phyloP scores from a whole-genome alignment of 2,888 invertebrate species.

The Acrobasis suavella region DNA sequence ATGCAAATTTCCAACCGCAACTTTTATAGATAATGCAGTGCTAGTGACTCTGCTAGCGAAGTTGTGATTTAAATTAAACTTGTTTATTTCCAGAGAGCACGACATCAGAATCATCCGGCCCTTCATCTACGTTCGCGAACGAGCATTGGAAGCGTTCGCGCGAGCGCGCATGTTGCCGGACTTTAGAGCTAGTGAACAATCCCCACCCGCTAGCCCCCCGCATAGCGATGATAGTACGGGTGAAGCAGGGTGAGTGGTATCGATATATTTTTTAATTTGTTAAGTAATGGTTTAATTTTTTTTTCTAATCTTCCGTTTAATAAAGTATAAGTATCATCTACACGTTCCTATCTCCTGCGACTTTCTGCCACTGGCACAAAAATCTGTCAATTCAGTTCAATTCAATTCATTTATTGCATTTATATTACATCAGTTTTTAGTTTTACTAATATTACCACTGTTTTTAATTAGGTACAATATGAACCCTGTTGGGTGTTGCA shows the following conservation, averaged over 20 bases:
- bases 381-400: too few species aligned
- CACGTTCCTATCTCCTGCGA: too few species aligned
- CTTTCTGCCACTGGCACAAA: too few species aligned
- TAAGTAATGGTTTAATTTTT: too few species aligned
- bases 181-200: constrained; percentile 74
- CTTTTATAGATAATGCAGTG: too few species aligned
- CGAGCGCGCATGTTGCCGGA: constrained; percentile 88
- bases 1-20: not conserved
- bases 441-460: too few species aligned
- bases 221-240: constrained; percentile 39
- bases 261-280: not conserved
- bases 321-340: too few species aligned
- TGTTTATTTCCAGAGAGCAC: constrained; percentile 83
- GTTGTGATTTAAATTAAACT: not conserved
- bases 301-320: too few species aligned
- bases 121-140: constrained; percentile 92
- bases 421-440: too few species aligned
- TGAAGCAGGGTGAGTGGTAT: constrained; percentile 6
- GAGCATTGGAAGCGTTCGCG: constrained; percentile 87
- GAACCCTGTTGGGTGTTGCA: too few species aligned
- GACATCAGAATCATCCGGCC: constrained; percentile 93
- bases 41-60: not conserved
- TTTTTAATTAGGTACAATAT: too few species aligned
- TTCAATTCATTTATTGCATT: too few species aligned
- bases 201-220: constrained; percentile 43